Evolutionary conservation across 2,797 vertebrate genomes (phyloP).

Genomic region (Podargus strigoides): DNA sequence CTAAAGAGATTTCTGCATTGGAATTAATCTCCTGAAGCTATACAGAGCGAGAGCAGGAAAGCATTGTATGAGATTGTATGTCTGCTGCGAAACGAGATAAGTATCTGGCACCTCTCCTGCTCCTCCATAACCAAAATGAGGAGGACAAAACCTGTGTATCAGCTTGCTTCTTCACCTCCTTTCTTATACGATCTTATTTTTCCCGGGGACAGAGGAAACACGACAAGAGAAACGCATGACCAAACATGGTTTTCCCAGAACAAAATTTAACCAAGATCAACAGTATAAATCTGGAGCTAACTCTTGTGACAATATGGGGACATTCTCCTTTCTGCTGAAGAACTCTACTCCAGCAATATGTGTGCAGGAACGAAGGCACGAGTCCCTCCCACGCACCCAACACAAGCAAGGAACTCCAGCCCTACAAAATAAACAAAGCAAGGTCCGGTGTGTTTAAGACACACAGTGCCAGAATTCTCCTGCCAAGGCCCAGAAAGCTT

Average conservation of each 20-base stretch:
- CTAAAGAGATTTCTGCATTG: neutral
- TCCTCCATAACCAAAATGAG: neutral
- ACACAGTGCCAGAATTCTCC: neutral
- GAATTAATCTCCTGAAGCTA: neutral
- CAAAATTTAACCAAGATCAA: neutral
- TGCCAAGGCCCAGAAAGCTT: neutral
- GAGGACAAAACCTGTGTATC: neutral
- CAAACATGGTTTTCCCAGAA: neutral
- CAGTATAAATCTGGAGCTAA: neutral
- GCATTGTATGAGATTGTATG: neutral
- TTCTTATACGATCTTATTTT: neutral
- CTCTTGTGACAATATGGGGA: neutral
- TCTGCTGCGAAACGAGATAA: neutral
- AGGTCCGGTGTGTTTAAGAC: neutral
- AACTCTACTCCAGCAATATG: accelerated
- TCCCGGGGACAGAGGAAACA: neutral
- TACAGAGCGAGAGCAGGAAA: neutral
- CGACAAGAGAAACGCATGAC: neutral
- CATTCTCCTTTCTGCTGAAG: neutral
- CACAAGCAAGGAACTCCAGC: neutral
- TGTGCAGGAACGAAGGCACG: accelerated
- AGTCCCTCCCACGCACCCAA: neutral
- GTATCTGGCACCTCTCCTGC: neutral
- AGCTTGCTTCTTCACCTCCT: neutral
- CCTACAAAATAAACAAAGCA: neutral